Evolutionary conservation across 2,888 invertebrate genomes (phyloP).

Genomic region (Pristionchus exspectatus): DNA sequence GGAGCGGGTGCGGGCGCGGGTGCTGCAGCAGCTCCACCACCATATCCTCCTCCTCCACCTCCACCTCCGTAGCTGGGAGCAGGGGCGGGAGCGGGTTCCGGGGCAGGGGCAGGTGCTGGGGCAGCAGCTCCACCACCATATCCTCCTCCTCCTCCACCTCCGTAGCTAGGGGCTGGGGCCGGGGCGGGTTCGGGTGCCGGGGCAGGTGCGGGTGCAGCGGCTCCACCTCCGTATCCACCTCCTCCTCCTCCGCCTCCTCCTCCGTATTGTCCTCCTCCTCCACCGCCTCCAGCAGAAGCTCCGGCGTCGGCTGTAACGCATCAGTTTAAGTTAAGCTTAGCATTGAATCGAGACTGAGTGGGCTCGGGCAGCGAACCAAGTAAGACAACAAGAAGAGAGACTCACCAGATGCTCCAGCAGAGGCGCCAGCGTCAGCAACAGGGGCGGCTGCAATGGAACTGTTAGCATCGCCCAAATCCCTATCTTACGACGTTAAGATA

Average conservation of each 20-base stretch:
- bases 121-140: neutral
- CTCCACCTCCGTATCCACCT: constrained; percentile 16
- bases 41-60: neutral
- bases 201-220: constrained; percentile 3
- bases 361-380: too few species aligned
- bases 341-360: too few species aligned
- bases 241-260: constrained; percentile 19
- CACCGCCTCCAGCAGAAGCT: neutral
- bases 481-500: neutral
- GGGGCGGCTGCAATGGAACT: neutral
- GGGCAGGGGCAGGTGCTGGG: neutral
- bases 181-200: neutral
- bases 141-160: constrained; percentile 35
- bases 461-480: neutral
- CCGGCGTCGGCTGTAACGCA: constrained; percentile 18
- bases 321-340: too few species aligned
- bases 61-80: neutral
- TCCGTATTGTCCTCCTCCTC: neutral
- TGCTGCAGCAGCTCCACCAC: neutral
- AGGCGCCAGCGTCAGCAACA: neutral
- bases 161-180: neutral
- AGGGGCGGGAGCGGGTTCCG: too few species aligned
- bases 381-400: neutral
- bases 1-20: neutral
- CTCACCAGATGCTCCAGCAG: neutral